These are phyloP conservation scores for Mionectes olivaceus DNA, from an alignment of 2,797 vertebrate species.

Conservation along the genomic window DNA sequence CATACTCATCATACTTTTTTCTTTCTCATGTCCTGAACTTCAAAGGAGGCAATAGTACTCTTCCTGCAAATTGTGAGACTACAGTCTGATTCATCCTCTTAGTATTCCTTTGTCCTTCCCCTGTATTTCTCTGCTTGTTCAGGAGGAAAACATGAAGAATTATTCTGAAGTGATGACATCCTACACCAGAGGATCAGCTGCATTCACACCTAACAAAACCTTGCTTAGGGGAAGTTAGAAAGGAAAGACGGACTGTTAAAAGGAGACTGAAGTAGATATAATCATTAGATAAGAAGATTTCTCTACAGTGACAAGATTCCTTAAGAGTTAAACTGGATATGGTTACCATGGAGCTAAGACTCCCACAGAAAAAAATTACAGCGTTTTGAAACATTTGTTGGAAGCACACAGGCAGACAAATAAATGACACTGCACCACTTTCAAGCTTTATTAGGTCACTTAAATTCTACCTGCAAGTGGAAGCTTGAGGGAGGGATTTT, in stretches of 20 bases:
- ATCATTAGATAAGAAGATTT: constrained; percentile 57
- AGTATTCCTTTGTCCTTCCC: neutral
- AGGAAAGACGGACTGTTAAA: neutral
- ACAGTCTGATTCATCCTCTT: neutral
- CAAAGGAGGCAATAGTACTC: neutral
- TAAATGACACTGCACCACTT: constrained; percentile 64
- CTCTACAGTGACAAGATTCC: constrained; percentile 37
- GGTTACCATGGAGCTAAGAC: constrained; percentile 79
- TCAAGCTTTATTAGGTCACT: constrained; percentile 63
- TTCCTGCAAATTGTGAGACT: neutral
- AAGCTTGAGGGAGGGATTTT: constrained; percentile 12
- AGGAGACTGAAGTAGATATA: constrained; percentile 15
- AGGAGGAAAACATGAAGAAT: neutral
- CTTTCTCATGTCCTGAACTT: neutral
- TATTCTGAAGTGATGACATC: neutral
- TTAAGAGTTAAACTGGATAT: constrained; percentile 67
- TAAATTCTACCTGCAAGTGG: constrained; percentile 34
- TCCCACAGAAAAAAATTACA: constrained; percentile 67
- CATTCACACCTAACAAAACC: neutral
- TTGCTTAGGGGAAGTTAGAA: neutral
- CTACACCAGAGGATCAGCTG: neutral
- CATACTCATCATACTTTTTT: neutral
- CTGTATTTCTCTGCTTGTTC: neutral
- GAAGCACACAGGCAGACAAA: constrained; percentile 65
- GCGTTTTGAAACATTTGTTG: constrained; percentile 76